These are phyloP conservation scores for Brachionus asplanchnoidis DNA, from an alignment of 1,140 invertebrate species.

Conservation along the genomic window DNA sequence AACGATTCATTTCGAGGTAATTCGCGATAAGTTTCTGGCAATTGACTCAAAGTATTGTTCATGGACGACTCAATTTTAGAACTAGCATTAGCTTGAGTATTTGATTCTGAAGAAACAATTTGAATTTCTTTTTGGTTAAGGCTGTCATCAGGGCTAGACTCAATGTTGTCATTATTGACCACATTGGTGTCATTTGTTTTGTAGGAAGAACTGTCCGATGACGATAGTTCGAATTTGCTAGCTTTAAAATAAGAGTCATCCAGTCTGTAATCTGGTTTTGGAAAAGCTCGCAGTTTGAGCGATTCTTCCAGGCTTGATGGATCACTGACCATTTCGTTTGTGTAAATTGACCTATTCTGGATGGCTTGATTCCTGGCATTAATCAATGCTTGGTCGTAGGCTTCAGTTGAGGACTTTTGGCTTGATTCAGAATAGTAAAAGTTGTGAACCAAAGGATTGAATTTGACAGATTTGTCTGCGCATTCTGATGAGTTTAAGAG, in stretches of 20 bases:
- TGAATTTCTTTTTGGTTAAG: neutral
- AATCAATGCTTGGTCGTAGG: slow-evolving; percentile 22
- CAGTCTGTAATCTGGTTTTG: neutral
- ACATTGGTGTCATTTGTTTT: slow-evolving; percentile 26
- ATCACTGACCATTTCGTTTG: neutral
- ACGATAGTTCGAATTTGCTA: slow-evolving; percentile 10
- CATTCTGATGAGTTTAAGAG: neutral
- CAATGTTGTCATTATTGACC: neutral
- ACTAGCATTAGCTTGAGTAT: neutral
- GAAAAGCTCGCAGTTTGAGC: neutral
- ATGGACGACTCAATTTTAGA: neutral
- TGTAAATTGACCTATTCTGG: neutral
- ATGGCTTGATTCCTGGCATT: slow-evolving; percentile 18
- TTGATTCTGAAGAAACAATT: neutral
- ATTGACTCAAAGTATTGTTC: neutral
- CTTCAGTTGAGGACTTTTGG: slow-evolving; percentile 14
- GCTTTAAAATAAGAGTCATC: slow-evolving; percentile 15
- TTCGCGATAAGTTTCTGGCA: neutral
- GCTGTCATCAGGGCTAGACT: neutral
- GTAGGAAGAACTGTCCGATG: neutral
- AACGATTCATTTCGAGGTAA: slow-evolving; percentile 40
- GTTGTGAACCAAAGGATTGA: slow-evolving; percentile 35
- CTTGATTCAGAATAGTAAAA: slow-evolving; percentile 30
- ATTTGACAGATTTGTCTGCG: slow-evolving; percentile 11
- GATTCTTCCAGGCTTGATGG: neutral